Base-by-base conservation (phyloP, 2,797 vertebrate species). In the Parauchenoglanis punctatus region DNA sequence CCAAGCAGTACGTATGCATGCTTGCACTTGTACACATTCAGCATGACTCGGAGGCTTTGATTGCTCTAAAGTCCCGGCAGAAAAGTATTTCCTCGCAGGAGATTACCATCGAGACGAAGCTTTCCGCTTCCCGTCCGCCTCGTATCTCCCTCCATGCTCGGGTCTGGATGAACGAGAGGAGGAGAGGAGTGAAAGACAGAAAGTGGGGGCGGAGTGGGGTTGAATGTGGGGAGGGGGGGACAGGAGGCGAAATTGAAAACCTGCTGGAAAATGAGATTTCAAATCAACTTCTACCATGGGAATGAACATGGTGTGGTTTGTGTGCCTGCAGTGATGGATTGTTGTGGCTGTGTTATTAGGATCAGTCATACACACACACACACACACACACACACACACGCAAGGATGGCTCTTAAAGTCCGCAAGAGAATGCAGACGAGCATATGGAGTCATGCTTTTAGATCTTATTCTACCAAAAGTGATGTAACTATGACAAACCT, bases 211-310 rank as follows among this genome's bases (percentile, higher is more conserved):
- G 72, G 11, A 75, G 46, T 61, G 86, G 56, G 54, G 31, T 28
- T 17, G 17, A 68, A 58, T 56, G 70, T 31, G 67, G 46, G 72
- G 13, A 56, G 78, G 40, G 15, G 72, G 83, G 63, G 68, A 87
- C 89, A 52, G 59, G 77, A 88, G 81, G 84, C 84, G 84, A 91
- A 92, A 92, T 84, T 92, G 92, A 94, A 91, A 92, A 86, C 91
- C 90, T 88, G 90, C 91, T 91, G 90, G 93, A 91, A 91, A 90
- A 90, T 90, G 88, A 93, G 84, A 68, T 92, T 92, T 91, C 89
- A 91, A 92, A 91, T 87, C 90, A 91, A 92, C 90, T 91, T 89
- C 89, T 90, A 85, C 89, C 86, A 86, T 81, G 86, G 89, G 89
- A 90, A 87, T 84, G 87, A 87, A 87, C 88, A 87, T 63, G 65